These are phyloP conservation scores for Rhodophaea formosa DNA, from an alignment of 2,888 invertebrate genomes.

Conservation along the genomic window DNA sequence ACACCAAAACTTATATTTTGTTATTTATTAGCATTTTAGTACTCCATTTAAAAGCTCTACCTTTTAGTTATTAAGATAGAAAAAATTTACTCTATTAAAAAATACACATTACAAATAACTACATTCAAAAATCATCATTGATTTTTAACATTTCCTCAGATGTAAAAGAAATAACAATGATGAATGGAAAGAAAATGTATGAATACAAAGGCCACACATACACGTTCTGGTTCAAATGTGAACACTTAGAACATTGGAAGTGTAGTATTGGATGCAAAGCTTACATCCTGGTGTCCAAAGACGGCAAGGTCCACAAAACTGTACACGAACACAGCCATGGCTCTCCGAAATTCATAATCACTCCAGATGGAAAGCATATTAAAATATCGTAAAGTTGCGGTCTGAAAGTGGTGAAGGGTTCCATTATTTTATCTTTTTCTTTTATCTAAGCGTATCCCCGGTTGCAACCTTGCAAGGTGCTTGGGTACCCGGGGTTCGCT, in stretches of 20 bases:
- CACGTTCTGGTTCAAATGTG: not conserved
- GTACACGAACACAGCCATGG: conserved; percentile 30
- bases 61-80: too few species aligned
- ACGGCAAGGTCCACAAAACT: conserved; percentile 22
- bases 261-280: conserved; percentile 30
- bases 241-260: not conserved
- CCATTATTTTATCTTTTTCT: not conserved
- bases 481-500: too few species aligned
- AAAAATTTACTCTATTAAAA: too few species aligned
- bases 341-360: conserved; percentile 24
- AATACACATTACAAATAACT: too few species aligned
- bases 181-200: not conserved
- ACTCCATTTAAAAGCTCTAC: too few species aligned
- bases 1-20: too few species aligned
- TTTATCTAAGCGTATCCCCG: too few species aligned
- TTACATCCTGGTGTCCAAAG: conserved; percentile 26
- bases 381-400: conserved; percentile 17
- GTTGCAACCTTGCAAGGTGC: too few species aligned
- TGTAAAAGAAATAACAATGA: not conserved
- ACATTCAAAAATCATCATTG: too few species aligned
- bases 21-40: too few species aligned
- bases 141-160: not conserved
- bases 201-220: not conserved
- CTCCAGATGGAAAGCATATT: conserved; percentile 26
- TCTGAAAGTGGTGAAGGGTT: not conserved